phyloP scores from a whole-genome alignment of 2,113 vertebrate species.

The Chrysochloris asiatica region DNA sequence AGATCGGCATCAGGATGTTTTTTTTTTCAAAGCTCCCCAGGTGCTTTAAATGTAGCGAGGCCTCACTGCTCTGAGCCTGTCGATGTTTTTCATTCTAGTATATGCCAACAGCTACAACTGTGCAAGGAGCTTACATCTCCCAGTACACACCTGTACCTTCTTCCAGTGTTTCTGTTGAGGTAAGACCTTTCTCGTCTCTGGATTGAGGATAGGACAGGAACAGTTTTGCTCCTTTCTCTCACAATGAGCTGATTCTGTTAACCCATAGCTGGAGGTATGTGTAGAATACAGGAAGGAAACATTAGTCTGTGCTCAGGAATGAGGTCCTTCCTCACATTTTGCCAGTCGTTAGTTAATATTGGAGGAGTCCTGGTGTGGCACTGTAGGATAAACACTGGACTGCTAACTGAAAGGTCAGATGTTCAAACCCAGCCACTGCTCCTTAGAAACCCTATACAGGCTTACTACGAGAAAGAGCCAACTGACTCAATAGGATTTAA shows the following conservation, averaged over 20 bases:
- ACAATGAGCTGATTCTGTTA: background rate
- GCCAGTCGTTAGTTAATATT: too few relatives aligned
- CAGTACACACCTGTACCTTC: conserved; percentile 93
- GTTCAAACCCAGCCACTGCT: too few relatives aligned
- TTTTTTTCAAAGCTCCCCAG: background rate
- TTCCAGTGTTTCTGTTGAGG: conserved; percentile 90
- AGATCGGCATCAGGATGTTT: background rate
- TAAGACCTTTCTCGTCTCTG: conserved; percentile 72
- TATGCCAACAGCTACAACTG: conserved; percentile 89
- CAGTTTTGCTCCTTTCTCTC: background rate
- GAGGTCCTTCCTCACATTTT: background rate
- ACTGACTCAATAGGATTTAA: too few relatives aligned
- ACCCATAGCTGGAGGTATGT: background rate
- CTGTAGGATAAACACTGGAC: too few relatives aligned
- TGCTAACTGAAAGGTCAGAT: too few relatives aligned
- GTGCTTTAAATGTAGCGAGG: too few relatives aligned
- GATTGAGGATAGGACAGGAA: background rate
- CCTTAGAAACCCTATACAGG: too few relatives aligned
- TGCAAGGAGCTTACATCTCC: conserved; percentile 94
- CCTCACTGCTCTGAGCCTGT: background rate
- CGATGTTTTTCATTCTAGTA: conserved; percentile 83
- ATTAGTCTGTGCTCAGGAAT: background rate
- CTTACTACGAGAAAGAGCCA: too few relatives aligned
- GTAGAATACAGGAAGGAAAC: background rate
- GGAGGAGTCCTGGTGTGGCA: too few relatives aligned